These are phyloP conservation scores for Idris sp. DNA, from an alignment of 1,140 invertebrate genomes.

Conservation along the genomic window DNA sequence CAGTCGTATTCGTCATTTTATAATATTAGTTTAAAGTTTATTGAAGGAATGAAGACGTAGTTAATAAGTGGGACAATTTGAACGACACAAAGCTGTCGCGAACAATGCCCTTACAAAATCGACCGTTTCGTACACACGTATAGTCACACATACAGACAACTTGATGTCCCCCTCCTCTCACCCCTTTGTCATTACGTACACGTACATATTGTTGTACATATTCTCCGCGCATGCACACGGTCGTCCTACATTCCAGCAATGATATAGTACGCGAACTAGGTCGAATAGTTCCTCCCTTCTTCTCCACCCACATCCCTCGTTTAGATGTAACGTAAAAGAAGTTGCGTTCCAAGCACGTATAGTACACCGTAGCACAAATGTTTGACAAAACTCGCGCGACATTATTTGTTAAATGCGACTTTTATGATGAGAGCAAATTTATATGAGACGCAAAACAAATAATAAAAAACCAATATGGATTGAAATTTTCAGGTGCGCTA, in stretches of 20 bases:
- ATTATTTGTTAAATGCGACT: conserved; percentile 14
- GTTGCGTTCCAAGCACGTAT: conserved; percentile 18
- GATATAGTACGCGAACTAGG: conserved; percentile 54
- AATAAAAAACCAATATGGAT: no score
- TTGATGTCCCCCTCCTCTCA: not conserved
- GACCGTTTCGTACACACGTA: conserved; percentile 45
- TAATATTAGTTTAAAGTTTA: conserved; percentile 57
- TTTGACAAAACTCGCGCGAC: conserved; percentile 12
- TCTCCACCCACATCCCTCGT: conserved; percentile 22
- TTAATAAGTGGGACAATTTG: conserved; percentile 57
- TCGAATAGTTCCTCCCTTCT: conserved; percentile 31
- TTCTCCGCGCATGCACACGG: conserved; percentile 48
- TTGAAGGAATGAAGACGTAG: conserved; percentile 50
- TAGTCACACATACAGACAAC: no score
- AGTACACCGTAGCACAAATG: conserved; percentile 23
- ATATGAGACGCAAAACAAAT: no score
- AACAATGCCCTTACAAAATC: conserved; percentile 63
- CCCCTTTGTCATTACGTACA: conserved; percentile 28
- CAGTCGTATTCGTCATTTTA: conserved; percentile 50
- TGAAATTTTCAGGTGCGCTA: no score
- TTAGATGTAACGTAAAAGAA: conserved; percentile 27
- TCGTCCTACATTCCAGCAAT: conserved; percentile 53
- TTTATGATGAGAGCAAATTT: no score
- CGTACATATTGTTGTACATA: conserved; percentile 47
- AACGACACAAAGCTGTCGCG: conserved; percentile 46